Evolutionary conservation across 1,140 invertebrate species (phyloP), one percentile per base, ranked within the genome.

Genomic region (Hypsibius dujardini): DNA sequence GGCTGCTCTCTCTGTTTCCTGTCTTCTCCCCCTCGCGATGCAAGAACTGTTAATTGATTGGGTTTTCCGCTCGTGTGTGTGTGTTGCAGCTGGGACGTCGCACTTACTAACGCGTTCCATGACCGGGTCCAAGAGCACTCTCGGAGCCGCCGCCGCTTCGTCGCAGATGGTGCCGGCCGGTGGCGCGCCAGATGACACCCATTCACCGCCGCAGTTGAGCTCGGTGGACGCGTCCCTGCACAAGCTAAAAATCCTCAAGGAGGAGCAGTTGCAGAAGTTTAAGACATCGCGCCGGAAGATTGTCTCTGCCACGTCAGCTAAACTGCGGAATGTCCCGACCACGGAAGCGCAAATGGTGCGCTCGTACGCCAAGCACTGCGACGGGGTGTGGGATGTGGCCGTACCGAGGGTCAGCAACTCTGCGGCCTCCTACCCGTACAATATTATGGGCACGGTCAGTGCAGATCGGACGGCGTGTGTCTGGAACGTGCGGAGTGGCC

Each of bases 381-480:
- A 98, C 84, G 95, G 95, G 0, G 89, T 98, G 7, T 98, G 95
- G 95, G 92, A 98, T 80, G 90, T 98, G 3, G 86, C 88, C 1
- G 86, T 90, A 59, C 40, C 86, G 85, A 69, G 83, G 85, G 46
- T 87, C 86, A 42, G 28, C 28, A 28, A 28, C 28, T 28, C 28
- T 28, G 28, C 28, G 28, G 28, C 86, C 89, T 74, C 85, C 87
- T 12, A 85, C 95, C 45, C 87, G 96, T 78, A 93, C 90, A 1
- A 95, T 92, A 59, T 93, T 93, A 42, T 95, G 92, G 46, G 92
- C 92, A 77, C 88, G 88, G 89, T 80, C 42, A 56, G 71, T 77
- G 59, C 77, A 85, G 95, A 98, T 84, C 90, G 95, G 78, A 92
- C 89, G 3, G 92, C 93, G 2, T 86, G 88, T 75, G 86, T 98